Conservation (phyloP, 2,113 vertebrate species). For the Butastur rufipennis region DNA sequence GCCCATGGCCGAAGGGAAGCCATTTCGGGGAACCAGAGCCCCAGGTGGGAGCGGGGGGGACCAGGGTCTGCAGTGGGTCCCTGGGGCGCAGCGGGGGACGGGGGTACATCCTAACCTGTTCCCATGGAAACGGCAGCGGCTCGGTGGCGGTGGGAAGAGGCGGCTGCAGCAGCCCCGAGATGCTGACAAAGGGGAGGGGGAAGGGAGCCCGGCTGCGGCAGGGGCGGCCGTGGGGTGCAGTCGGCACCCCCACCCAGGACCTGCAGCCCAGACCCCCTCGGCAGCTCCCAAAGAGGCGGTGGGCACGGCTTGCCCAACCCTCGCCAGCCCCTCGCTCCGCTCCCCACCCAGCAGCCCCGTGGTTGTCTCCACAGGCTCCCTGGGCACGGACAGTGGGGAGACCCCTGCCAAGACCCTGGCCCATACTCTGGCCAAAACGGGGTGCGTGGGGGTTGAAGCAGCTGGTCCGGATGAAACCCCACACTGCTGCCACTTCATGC, state of each 20-base stretch:
- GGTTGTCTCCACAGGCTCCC: not conserved
- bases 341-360: not conserved
- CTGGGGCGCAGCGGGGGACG: not conserved
- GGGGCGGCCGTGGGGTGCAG: not conserved
- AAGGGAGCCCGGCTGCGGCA: conserved; percentile 25
- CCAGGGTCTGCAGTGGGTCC: rapidly evolving
- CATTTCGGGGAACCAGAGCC: not conserved
- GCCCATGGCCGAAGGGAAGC: not conserved
- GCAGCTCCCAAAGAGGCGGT: not conserved
- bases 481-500: rapidly evolving
- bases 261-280: rapidly evolving
- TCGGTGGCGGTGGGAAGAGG: conserved; percentile 31
- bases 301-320: rapidly evolving
- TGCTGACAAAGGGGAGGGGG: conserved; percentile 51
- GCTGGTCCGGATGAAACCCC: not conserved
- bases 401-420: not conserved
- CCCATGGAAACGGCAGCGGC: conserved; percentile 42
- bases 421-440: not conserved
- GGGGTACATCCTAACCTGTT: conserved; percentile 29
- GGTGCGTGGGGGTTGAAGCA: rapidly evolving
- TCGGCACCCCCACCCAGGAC: not conserved
- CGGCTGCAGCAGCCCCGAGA: conserved; percentile 47
- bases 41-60: rapidly evolving
- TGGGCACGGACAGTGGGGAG: not conserved
- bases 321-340: rapidly evolving